A percentile compares a stretch with the other conserved stretches of the same genome.
Conservation (phyloP, 2,888 invertebrate species). For the Portevinia maculata region DNA sequence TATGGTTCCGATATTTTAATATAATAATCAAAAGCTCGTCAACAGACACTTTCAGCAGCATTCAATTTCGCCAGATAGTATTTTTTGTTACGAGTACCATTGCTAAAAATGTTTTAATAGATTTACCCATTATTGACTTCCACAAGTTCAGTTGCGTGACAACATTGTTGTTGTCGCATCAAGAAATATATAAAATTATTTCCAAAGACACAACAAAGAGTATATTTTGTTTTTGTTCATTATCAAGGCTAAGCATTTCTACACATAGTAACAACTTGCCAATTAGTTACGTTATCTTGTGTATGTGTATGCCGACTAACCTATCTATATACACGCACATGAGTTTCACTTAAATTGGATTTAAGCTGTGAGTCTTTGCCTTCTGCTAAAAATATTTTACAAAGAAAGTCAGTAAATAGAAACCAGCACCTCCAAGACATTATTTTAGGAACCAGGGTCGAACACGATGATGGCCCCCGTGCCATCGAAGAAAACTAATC, state of each 20-base stretch:
- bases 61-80: too few relatives aligned
- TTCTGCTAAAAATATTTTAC: constrained; percentile 21
- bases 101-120: too few relatives aligned
- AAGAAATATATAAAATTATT: background rate
- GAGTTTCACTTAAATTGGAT: constrained; percentile 44
- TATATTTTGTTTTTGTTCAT: constrained; percentile 7
- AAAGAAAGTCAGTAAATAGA: constrained; percentile 14
- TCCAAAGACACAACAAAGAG: too few relatives aligned
- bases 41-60: too few relatives aligned
- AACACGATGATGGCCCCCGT: background rate
- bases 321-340: background rate
- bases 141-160: too few relatives aligned
- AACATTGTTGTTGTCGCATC: too few relatives aligned
- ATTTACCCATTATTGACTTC: too few relatives aligned
- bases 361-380: constrained; percentile 18
- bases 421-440: constrained; percentile 10
- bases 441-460: background rate
- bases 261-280: constrained; percentile 12
- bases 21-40: too few relatives aligned
- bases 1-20: too few relatives aligned
- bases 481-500: background rate
- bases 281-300: constrained; percentile 14
- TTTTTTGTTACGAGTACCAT: too few relatives aligned
- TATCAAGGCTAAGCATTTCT: constrained; percentile 30
- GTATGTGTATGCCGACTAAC: background rate